These are phyloP conservation scores for Peromyscus leucopus DNA, from an alignment of 2,113 vertebrate species.

Conservation along the genomic window DNA sequence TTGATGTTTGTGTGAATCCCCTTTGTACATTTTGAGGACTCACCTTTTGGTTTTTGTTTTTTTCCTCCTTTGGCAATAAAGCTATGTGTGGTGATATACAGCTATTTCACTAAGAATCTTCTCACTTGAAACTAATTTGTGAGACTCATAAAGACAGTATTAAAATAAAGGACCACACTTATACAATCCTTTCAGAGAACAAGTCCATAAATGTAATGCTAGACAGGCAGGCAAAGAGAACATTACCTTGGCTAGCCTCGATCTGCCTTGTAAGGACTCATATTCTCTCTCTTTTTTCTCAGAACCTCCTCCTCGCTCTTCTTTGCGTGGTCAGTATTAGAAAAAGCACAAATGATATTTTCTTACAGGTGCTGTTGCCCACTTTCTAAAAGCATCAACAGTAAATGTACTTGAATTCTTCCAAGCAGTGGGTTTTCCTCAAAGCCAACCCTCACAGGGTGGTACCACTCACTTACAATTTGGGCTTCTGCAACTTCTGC, in stretches of 20 bases:
- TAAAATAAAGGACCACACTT: background rate
- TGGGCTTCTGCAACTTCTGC: background rate
- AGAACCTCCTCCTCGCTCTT: background rate
- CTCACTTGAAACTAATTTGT: background rate
- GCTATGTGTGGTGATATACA: too few relatives aligned
- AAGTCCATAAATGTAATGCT: background rate
- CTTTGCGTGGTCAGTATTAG: background rate
- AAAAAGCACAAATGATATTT: background rate
- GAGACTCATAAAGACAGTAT: background rate
- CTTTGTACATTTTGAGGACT: background rate
- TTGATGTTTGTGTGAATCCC: rapidly evolving
- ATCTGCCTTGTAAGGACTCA: background rate
- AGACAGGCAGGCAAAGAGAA: background rate
- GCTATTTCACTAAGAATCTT: background rate
- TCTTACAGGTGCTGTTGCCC: background rate
- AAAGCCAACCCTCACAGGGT: rapidly evolving
- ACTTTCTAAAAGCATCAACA: background rate
- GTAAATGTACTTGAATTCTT: background rate
- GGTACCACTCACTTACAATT: background rate
- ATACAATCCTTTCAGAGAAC: background rate
- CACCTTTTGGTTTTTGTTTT: background rate
- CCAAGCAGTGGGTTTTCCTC: background rate
- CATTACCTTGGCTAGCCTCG: background rate
- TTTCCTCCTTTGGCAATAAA: background rate
- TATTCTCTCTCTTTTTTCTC: background rate